Evolutionary conservation across 2,113 vertebrate species (phyloP).

Genomic region (Terrapene triunguis): DNA sequence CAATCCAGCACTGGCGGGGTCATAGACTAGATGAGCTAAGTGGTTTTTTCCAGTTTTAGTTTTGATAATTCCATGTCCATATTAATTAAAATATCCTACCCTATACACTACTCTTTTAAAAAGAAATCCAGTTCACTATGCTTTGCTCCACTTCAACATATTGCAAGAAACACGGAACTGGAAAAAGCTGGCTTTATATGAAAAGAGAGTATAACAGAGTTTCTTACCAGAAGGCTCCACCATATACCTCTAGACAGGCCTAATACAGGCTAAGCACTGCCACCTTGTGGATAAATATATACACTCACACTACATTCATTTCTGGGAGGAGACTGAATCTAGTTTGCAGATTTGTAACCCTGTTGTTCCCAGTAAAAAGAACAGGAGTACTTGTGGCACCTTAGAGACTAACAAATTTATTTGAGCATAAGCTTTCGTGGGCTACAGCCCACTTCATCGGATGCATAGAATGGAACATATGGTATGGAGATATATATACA

Average conservation of each 20-base stretch:
- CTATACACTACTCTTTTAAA: rapidly evolving
- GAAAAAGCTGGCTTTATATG: not conserved
- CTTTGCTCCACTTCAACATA: rapidly evolving
- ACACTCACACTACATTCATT: rapidly evolving
- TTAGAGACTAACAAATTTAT: too few relatives aligned
- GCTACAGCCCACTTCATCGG: too few relatives aligned
- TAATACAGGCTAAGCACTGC: rapidly evolving
- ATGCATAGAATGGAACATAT: too few relatives aligned
- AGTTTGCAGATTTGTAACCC: not conserved
- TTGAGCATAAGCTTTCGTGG: too few relatives aligned
- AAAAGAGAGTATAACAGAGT: rapidly evolving
- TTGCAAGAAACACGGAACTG: rapidly evolving
- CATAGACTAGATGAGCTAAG: rapidly evolving
- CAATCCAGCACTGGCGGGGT: rapidly evolving
- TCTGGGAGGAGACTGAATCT: not conserved
- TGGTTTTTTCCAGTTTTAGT: rapidly evolving
- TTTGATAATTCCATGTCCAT: rapidly evolving
- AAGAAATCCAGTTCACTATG: rapidly evolving
- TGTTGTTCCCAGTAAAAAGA: not conserved
- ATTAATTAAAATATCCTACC: rapidly evolving
- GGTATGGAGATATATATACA: too few relatives aligned
- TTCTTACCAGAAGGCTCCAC: rapidly evolving
- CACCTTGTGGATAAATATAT: not conserved
- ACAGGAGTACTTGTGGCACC: too few relatives aligned
- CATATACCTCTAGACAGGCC: rapidly evolving